Evolutionary conservation across 2,797 vertebrate genomes (phyloP), one percentile per base, ranked within the genome.

Genomic region (Holocentrus rufus): DNA sequence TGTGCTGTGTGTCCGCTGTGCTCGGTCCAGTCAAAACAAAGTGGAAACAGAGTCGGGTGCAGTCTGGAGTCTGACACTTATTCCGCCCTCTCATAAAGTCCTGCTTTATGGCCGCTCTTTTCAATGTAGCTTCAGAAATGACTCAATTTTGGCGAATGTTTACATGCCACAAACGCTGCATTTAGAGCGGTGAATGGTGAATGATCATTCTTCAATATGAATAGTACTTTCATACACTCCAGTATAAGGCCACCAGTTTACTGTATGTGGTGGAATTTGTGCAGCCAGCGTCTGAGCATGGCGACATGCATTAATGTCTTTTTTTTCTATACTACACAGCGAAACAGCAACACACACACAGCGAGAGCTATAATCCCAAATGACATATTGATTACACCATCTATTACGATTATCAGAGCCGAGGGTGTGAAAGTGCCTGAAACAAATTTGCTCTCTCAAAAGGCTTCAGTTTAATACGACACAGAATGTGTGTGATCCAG

Each of bases 61-160:
- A 57, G 71, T 27, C 75, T 56, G 63, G 50, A 36, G 80, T n/a
- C 77, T 84, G 85, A 87, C 87, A 69, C 85, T 90, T 80, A 84
- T 91, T 90, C 87, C 82, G 75, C 65, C 73, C 79, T 61, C 82
- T 87, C 83, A 85, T 92, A 88, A 91, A 89, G 82, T 83, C 85
- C 0, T 79, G 57, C 84, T 92, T 90, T 80, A 87, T 85, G 78
- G 52, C 58, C 73, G 18, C 20, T 61, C 56, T 69, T 80, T 76
- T 74, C 67, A 76, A 65, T 3, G 39, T 15, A 50, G 72, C 68
- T 70, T 7, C 1, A 80, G 75, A 87, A 88, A 74, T 81, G 69
- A 87, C 79, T 85, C 44, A 76, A 85, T 76, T 85, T 73, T 66
- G 72, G 77, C 77, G 69, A 76, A 68, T 14, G 56, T 59, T 66